Evolutionary conservation across 2,797 vertebrate genomes (phyloP), one percentile per base, ranked within the genome.

Genomic region (Lerista edwardsae): DNA sequence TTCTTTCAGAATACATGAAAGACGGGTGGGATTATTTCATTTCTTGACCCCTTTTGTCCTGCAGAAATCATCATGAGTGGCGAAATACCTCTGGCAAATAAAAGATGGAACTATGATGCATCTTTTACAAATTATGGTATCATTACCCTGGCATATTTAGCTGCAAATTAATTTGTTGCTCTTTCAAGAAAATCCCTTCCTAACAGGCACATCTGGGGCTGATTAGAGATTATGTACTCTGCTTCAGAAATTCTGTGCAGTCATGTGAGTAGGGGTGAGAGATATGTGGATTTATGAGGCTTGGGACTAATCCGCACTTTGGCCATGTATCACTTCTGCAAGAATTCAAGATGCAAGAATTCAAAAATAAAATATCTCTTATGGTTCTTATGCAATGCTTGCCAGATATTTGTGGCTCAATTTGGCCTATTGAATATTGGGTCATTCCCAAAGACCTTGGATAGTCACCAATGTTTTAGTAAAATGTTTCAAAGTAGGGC

Each of bases 91-190:
- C 47, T 74, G 61, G 59, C 1, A 79, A 77, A 57, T 79, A 39
- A 74, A 73, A 84, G 61, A 76, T 84, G 31, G 59, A n/a, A 71
- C 39, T 39, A 31, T 55, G 29, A 47, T 12, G 8, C 76, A 79
- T 79, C 31, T 79, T 74, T 84, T 64, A 79, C 34, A 65, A 73
- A 79, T 79, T 51, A 65, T 79, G 68, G 59, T 44, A 84, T 81
- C 74, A 77, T 65, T 81, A 36, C 0, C 64, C 72, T 76, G 34
- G 51, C 85, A 89, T 29, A 65, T 83, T 79, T 34, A 92, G 47
- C 11, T 72, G 29, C 6, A 39, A 83, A 89, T 69, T 65, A 80
- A 75, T 57, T 75, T 6, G 51, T 11, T 65, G 25, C 41, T 19
- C 25, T 77, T 85, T 79, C 65, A 87, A 81, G 19, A 1, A 39